Base-by-base conservation (phyloP, 2,888 invertebrate species). In the Antheraea yamamai region DNA sequence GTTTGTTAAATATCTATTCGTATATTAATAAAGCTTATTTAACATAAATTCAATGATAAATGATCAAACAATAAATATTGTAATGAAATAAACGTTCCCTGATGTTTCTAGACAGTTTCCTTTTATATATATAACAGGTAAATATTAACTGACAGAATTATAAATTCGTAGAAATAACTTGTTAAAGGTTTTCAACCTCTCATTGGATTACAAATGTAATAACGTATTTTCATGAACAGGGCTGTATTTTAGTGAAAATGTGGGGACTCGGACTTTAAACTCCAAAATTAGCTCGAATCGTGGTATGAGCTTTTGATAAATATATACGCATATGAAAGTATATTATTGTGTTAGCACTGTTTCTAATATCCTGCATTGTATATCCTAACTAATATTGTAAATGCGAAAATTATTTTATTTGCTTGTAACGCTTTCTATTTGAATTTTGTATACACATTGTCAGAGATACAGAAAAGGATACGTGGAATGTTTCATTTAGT, bases 201-300 rank as follows among this genome's bases (percentile, higher is more conserved):
- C 10, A 70, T 70, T 70, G 14, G 20, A 70, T 39, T 39, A 70
- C 39, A n/a, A 70, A 70, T 35, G 70, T 70, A 70, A 70, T 70
- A 39, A 70, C n/a, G 39, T n/a, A 20, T n/a, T 39, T 39, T 70
- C 10, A 39, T 18, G 70, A 20, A 39, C 70, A 70, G 70, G 70
- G n/a, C 10, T 39, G 70, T 70, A 70, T 39, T 3, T 26, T 30
- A 8, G 39, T 39, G 39, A 39, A 35, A 68, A 35, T 8, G 3
- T 68, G 4, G 16, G 6, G 20, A 1, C 68, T 16, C 26, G 10
- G 20, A 18, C n/a, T 58, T 58, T 4, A 39, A 39, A 39, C 35
- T 47, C 47, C 47, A 7, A 47, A 1, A 12, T 47, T 12, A 1
- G 12, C 12, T 47, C 47, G 12, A 47, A 47, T 47, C 10, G 12